Evolutionary conservation across 2,888 invertebrate genomes (phyloP).

Genomic region (Chymomyza fuscimana): DNA sequence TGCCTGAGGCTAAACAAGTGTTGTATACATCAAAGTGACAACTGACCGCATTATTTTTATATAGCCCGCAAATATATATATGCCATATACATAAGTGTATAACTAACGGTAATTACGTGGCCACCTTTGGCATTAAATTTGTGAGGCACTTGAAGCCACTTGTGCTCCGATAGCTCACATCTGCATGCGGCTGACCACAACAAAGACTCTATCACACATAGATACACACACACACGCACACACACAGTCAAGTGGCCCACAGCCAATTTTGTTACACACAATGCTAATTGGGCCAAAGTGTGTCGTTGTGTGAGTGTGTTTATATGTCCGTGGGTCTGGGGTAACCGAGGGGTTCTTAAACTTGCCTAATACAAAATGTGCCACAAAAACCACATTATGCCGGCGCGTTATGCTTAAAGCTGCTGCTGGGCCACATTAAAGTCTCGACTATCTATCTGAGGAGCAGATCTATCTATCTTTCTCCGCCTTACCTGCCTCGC

Average conservation of each 20-base stretch:
- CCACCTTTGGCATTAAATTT: background rate
- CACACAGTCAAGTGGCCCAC: constrained; percentile 43
- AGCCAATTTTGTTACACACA: constrained; percentile 66
- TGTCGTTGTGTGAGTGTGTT: constrained; percentile 16
- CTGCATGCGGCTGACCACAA: constrained; percentile 51
- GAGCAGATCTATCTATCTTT: background rate
- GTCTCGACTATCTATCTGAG: background rate
- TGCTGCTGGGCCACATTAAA: constrained; percentile 10
- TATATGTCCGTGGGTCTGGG: background rate
- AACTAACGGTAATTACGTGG: background rate
- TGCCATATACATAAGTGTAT: background rate
- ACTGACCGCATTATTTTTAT: constrained; percentile 64
- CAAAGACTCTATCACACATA: constrained; percentile 42
- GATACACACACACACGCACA: background rate
- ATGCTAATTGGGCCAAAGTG: constrained; percentile 63
- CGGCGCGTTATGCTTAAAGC: constrained; percentile 56
- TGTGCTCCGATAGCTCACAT: constrained; percentile 1
- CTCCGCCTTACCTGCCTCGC: constrained; percentile 10
- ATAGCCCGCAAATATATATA: constrained; percentile 16
- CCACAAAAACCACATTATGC: constrained; percentile 72
- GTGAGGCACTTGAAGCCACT: constrained; percentile 7
- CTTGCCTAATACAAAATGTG: constrained; percentile 63
- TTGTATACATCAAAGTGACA: constrained; percentile 65
- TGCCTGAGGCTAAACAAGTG: constrained; percentile 52
- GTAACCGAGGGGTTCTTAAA: constrained; percentile 23